Conservation (phyloP, 2,797 vertebrate species). For the Oryzias sinensis region DNA sequence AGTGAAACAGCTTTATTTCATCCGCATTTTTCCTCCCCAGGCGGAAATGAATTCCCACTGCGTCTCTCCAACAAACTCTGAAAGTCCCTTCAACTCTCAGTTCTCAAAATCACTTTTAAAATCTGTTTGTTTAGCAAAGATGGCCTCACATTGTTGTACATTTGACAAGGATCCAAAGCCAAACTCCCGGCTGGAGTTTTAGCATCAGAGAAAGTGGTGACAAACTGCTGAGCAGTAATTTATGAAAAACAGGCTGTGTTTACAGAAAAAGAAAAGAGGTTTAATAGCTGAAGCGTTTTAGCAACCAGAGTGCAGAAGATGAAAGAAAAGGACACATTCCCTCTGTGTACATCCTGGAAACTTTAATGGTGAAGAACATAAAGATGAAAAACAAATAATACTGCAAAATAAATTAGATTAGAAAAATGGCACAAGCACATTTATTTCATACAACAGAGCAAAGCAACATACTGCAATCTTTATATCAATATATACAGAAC, state of each 20-base stretch:
- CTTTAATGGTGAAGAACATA: conserved; percentile 82
- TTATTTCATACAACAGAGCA: conserved; percentile 86
- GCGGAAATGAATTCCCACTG: conserved; percentile 33
- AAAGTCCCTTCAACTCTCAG: neutral
- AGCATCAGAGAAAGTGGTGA: neutral
- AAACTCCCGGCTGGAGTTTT: neutral
- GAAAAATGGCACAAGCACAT: conserved; percentile 86
- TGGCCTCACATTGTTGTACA: neutral
- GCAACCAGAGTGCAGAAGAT: neutral
- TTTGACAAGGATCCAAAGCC: neutral
- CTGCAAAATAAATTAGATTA: conserved; percentile 91
- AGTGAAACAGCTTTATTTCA: conserved; percentile 16
- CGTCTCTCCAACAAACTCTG: conserved; percentile 8
- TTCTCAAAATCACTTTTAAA: neutral
- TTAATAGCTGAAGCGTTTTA: neutral
- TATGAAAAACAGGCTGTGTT: neutral
- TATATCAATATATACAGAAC: conserved; percentile 78
- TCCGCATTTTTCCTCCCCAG: neutral
- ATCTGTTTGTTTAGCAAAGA: neutral
- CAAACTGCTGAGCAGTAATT: neutral
- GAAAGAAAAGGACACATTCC: neutral
- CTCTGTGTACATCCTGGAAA: conserved; percentile 76
- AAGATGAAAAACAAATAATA: conserved; percentile 73
- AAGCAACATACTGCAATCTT: conserved; percentile 73
- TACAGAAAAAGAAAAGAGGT: neutral